Percentiles rank a stretch among this genome's conserved stretches.
Conservation (phyloP, 2,113 vertebrate genomes). For the Pelusios castaneus region DNA sequence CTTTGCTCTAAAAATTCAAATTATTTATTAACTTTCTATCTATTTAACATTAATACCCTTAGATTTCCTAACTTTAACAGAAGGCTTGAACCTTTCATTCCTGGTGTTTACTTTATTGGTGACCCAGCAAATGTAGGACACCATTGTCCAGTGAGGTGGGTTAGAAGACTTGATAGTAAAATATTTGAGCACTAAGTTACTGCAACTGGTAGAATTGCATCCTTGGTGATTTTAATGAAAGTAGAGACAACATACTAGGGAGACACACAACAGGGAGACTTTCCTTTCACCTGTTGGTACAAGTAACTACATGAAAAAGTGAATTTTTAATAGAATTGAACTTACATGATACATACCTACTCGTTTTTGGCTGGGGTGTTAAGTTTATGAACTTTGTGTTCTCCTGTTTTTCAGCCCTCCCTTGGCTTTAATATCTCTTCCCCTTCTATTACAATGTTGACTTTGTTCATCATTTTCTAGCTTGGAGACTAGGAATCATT, state of each 20-base stretch:
- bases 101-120: neutral
- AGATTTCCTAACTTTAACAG: neutral
- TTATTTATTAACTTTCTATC: neutral
- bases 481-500: neutral
- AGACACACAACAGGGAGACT: neutral
- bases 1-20: neutral
- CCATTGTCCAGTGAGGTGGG: neutral
- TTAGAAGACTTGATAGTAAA: neutral
- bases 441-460: neutral
- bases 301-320: neutral
- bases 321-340: neutral
- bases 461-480: neutral
- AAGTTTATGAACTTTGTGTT: neutral
- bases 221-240: neutral
- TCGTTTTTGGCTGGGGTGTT: neutral
- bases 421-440: neutral
- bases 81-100: neutral
- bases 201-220: neutral
- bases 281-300: neutral
- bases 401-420: constrained; percentile 3
- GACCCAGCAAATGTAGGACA: neutral
- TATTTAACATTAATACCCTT: neutral
- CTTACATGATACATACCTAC: neutral
- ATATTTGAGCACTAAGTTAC: rapidly evolving
- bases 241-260: neutral